Base-by-base conservation (phyloP, 2,797 vertebrate genomes). In the Loris lydekkerianus region DNA sequence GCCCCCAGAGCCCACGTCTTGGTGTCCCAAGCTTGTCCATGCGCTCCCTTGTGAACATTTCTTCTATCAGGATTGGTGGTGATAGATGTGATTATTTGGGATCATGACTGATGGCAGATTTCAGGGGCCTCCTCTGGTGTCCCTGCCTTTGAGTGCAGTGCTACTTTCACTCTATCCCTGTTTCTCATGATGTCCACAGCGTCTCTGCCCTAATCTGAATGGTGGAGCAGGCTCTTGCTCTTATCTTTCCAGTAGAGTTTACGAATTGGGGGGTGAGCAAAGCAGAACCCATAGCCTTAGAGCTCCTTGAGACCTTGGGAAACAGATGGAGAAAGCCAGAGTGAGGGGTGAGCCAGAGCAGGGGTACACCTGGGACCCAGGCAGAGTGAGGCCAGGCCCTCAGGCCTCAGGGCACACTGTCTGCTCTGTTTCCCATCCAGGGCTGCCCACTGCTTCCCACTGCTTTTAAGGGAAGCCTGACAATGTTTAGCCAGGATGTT, bases 1-100 rank as follows among this genome's bases (percentile, higher is more conserved):
- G 0, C 31, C 46, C 31, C 15, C 27, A 10, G 2, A 56, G 76
- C 25, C 10, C 10, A 0, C 23, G 31, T 49, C 40, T 14, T 3
- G 0, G 43, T 53, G 37, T 14, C 27, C 27, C 3, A 7, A n/a
- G n/a, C 27, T 43, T 13, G 1, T 75, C n/a, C 3, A 1, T 7
- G 46, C 7, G 8, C 43, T 53, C 27, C 18, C 70, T 58, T 21
- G 17, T 27, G 61, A 69, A 7, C 0, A 0, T 37, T 9, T 93
- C 21, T 53, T 63, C 5, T 43, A 63, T 61, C 13, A 11, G 60
- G 18, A 21, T 76, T 2, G 2, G 3, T 80, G 25, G 23, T 49
- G 34, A 69, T 63, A 2, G 67, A 56, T 17, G 10, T 37, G 13
- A 11, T 40, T 25, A 13, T 14, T 43, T 3, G 56, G 34, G 17